phyloP scores from a whole-genome alignment of 2,888 invertebrate genomes.

The Dynastes grantii region DNA sequence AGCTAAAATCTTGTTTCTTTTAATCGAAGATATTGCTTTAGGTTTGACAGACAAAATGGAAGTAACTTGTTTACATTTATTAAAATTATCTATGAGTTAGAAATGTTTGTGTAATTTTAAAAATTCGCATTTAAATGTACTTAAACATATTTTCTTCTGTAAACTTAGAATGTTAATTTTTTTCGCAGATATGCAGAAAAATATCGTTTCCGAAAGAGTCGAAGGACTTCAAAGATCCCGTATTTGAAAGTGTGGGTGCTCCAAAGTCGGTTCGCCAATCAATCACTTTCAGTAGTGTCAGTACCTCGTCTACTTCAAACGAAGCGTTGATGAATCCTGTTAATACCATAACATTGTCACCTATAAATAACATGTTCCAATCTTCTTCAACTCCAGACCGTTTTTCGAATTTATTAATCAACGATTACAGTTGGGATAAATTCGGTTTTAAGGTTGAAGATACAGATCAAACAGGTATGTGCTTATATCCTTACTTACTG shows the following conservation, averaged over 20 bases:
- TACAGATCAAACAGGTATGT: conserved; percentile 43
- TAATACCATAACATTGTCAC: conserved; percentile 41
- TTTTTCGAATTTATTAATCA: conserved; percentile 41
- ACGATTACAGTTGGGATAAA: conserved; percentile 47
- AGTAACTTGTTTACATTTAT: no score
- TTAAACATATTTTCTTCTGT: not conserved
- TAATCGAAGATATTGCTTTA: no score
- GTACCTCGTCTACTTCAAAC: conserved; percentile 43
- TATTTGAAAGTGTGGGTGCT: conserved; percentile 59
- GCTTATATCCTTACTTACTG: not conserved
- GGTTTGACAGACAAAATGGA: no score
- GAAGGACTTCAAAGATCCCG: conserved; percentile 55
- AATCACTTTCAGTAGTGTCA: conserved; percentile 49
- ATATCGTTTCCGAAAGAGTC: conserved; percentile 65
- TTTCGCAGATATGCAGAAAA: conserved; percentile 65
- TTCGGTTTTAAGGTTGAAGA: conserved; percentile 47
- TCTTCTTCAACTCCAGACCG: conserved; percentile 42
- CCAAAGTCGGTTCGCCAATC: conserved; percentile 55
- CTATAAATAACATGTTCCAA: conserved; percentile 36
- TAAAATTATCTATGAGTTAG: no score
- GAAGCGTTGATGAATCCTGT: conserved; percentile 46
- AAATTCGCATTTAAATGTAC: no score
- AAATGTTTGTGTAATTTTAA: no score
- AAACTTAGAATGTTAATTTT: not conserved
- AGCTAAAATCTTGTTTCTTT: no score